Evolutionary conservation across 2,113 vertebrate genomes (phyloP).

Genomic region (Dissostichus mawsoni): DNA sequence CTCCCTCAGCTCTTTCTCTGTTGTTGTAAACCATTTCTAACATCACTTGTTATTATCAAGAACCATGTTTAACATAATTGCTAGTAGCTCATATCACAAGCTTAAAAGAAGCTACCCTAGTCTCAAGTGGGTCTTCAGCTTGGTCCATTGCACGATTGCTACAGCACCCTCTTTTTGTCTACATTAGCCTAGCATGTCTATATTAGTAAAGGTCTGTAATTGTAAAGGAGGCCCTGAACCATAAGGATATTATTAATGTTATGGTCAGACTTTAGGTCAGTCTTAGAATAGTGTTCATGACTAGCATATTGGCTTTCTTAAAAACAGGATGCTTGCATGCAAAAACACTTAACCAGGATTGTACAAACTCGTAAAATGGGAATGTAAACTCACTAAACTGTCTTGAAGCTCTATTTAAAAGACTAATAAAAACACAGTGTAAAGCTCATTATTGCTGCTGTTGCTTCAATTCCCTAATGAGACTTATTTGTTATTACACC

Average conservation of each 20-base stretch:
- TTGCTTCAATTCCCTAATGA: constrained; percentile 11
- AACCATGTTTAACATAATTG: too few species aligned
- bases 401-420: constrained; percentile 9
- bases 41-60: too few species aligned
- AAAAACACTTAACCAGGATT: not conserved
- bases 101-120: too few species aligned
- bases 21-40: too few species aligned
- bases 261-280: constrained; percentile 66
- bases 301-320: constrained; percentile 33
- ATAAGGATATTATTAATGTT: constrained; percentile 87
- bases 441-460: constrained; percentile 9
- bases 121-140: too few species aligned
- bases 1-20: too few species aligned
- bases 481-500: constrained; percentile 13
- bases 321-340: not conserved
- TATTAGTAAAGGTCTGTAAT: constrained; percentile 88
- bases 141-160: not conserved
- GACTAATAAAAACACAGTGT: not conserved
- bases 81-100: too few species aligned
- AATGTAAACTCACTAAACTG: not conserved
- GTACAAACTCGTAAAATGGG: not conserved
- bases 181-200: constrained; percentile 88
- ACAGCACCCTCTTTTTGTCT: constrained; percentile 89
- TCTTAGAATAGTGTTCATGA: constrained; percentile 90
- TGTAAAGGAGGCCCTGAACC: constrained; percentile 94